Base-by-base conservation (phyloP, 2,888 invertebrate species). In the Lithophane socia region DNA sequence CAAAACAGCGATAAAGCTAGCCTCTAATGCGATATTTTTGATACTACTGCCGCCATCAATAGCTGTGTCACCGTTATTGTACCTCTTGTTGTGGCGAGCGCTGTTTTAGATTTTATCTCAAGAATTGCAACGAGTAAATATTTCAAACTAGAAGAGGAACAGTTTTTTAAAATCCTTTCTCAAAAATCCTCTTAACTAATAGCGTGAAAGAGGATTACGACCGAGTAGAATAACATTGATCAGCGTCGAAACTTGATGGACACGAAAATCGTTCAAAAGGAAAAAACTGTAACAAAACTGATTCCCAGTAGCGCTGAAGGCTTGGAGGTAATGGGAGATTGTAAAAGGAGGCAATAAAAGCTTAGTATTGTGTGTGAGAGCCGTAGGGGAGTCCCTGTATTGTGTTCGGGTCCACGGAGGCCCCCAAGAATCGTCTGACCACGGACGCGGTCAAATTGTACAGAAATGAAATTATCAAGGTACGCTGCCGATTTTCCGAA, bases 401-500 rank as follows among this genome's bases (percentile, higher is more conserved):
- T 96, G 96, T 96, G 91, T 93, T 94, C 93, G 94, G 93, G 93
- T 92, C 96, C 95, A 92, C 92, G 90, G 95, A 94, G 96, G 94
- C 92, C 94, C 94, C 94, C 93, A 95, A 95, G 95, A 95, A 95
- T 95, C 95, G 96, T 91, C 96, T 95, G 96, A 96, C 96, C 96
- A 95, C 95, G 94, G 94, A 92, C 94, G 95, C 96, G 96, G 96
- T 96, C 96, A 96, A 96, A 96, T 96, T 96, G 96, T 96, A 96
- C 96, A 96, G 96, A 96, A 96, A 96, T 96, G 96, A 96, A 96
- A 96, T 96, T 96, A 96, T 96, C 96, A 96, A 96, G 96, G 96
- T 96, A 96, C 96, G 96, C 94, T 96, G 95, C 96, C 96, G 96
- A 96, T 96, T 96, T 96, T 96, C 96, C 96, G 96, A 95, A 94